Conservation (phyloP, 2,797 vertebrate species). For the Clarias laeviceps region DNA sequence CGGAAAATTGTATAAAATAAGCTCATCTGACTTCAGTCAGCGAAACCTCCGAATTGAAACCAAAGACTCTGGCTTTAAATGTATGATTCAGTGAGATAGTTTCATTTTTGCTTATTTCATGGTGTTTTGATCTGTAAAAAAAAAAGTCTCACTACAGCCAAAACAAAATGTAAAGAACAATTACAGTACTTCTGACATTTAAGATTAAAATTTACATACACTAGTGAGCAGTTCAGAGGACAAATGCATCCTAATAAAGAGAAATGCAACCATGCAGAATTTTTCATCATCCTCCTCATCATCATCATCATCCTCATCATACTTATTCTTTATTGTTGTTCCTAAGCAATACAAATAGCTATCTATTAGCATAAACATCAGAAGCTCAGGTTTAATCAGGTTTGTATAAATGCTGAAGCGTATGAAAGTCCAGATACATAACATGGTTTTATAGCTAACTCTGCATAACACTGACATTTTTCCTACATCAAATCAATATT, state of each 20-base stretch:
- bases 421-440: background rate
- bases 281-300: background rate
- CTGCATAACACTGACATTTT: background rate
- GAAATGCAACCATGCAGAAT: background rate
- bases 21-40: background rate
- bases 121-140: too few species aligned
- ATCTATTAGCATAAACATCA: background rate
- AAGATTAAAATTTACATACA: conserved; percentile 9
- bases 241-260: background rate
- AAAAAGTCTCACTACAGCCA: too few species aligned
- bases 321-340: background rate
- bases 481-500: conserved; percentile 13
- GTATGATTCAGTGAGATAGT: background rate
- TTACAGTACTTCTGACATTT: too few species aligned
- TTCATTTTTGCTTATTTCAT: too few species aligned
- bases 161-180: too few species aligned
- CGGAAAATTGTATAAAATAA: conserved; percentile 41
- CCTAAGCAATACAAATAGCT: background rate
- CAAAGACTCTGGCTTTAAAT: background rate
- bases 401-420: background rate
- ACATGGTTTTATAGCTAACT: background rate
- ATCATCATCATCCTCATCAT: background rate
- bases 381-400: background rate
- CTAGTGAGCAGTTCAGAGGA: background rate
- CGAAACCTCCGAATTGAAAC: conserved; percentile 5